phyloP scores from a whole-genome alignment of 1,140 invertebrate genomes.

The Chironomus tepperi region DNA sequence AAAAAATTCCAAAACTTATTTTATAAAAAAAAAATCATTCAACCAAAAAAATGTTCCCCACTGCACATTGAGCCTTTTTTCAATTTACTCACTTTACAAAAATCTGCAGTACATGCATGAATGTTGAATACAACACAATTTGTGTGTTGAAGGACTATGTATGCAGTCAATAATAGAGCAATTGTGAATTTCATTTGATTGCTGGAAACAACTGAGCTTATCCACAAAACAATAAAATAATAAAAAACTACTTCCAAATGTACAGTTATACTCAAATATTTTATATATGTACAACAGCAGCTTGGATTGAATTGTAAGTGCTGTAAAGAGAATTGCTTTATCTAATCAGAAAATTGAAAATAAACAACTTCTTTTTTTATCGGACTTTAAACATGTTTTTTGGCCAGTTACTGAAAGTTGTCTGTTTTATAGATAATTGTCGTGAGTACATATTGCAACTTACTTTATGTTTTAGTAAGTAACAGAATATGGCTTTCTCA shows the following conservation, averaged over 20 bases:
- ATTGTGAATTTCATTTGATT: not conserved
- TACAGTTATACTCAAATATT: not conserved
- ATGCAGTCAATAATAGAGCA: not conserved
- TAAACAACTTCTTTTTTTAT: no score
- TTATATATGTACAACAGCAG: not conserved
- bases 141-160: not conserved
- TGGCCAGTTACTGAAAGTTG: no score
- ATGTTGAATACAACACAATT: not conserved
- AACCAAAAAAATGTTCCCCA: no score
- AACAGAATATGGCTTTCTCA: no score
- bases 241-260: not conserved
- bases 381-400: no score
- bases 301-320: not conserved
- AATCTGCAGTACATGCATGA: not conserved
- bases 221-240: not conserved
- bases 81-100: not conserved
- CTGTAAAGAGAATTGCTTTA: not conserved
- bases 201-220: not conserved
- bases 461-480: no score
- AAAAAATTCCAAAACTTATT: no score
- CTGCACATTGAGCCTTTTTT: not conserved
- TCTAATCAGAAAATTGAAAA: not conserved
- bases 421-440: no score
- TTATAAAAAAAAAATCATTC: no score
- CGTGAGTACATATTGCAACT: no score